A percentile compares a stretch with the other conserved stretches of the same genome.
Evolutionary conservation across 1,140 invertebrate species (phyloP).

Genomic region (Diabrotica undecimpunctata): DNA sequence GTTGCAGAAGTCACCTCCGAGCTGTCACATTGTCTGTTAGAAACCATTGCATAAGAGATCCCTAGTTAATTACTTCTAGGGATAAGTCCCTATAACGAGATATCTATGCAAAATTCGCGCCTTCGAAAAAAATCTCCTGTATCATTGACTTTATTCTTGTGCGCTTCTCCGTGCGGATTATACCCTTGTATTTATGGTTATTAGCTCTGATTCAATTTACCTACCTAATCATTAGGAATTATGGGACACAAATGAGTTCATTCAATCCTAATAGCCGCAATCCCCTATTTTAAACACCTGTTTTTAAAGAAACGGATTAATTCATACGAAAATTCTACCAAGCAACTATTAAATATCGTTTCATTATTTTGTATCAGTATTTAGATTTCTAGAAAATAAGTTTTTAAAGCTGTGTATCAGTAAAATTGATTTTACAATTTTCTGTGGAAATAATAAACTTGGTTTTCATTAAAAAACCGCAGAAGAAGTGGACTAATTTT

Average conservation of each 20-base stretch:
- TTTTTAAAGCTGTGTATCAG: no score
- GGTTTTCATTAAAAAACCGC: no score
- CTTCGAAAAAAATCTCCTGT: slow-evolving; percentile 25
- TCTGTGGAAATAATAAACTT: no score
- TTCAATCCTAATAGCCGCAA: background rate
- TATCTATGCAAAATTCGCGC: slow-evolving; percentile 40
- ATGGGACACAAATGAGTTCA: background rate
- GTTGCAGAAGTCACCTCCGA: slow-evolving; percentile 44
- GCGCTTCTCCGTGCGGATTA: slow-evolving; percentile 1
- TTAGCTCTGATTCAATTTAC: slow-evolving; percentile 10
- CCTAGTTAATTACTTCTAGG: slow-evolving; percentile 43
- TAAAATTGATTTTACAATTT: no score
- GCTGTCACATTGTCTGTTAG: slow-evolving; percentile 46
- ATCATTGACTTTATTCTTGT: slow-evolving; percentile 11
- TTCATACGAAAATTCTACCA: no score
- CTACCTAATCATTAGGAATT: slow-evolving; percentile 1
- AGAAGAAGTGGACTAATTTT: no score
- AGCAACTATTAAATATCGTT: no score
- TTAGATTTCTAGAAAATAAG: no score
- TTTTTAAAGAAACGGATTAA: background rate
- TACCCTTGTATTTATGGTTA: slow-evolving; percentile 15
- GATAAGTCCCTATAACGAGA: slow-evolving; percentile 43
- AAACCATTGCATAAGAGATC: slow-evolving; percentile 35
- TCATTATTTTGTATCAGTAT: no score
- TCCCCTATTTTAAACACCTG: background rate